Evolutionary conservation across 2,113 vertebrate genomes (phyloP).

Genomic region (Corythaixoides concolor): DNA sequence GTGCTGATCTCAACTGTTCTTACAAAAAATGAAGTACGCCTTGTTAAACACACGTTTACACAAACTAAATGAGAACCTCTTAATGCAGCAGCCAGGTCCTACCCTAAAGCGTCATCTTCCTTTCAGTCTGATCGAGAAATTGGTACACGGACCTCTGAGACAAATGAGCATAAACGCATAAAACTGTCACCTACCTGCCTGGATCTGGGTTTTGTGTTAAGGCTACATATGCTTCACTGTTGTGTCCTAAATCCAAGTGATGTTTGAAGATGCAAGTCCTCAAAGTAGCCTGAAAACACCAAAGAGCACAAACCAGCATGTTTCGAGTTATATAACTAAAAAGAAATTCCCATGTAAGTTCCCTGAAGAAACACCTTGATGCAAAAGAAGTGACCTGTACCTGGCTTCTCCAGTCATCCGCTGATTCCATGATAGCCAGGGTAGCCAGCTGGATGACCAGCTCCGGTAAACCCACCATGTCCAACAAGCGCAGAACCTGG

Average conservation of each 20-base stretch:
- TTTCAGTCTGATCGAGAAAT: neutral
- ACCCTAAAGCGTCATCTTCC: neutral
- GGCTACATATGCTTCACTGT: slow-evolving; percentile 90
- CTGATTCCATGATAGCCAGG: slow-evolving; percentile 85
- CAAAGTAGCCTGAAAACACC: slow-evolving; percentile 84
- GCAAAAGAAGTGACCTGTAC: slow-evolving; percentile 45
- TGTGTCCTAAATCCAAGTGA: slow-evolving; percentile 94
- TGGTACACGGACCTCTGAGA: fast-evolving
- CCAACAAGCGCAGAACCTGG: slow-evolving; percentile 89
- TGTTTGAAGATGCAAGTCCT: slow-evolving; percentile 96
- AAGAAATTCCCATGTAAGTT: neutral
- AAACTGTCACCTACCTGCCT: slow-evolving; percentile 86
- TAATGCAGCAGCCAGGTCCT: neutral
- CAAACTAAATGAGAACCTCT: neutral
- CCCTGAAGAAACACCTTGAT: neutral
- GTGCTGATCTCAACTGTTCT: neutral
- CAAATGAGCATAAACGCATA: neutral
- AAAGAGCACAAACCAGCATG: neutral
- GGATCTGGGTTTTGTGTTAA: slow-evolving; percentile 91
- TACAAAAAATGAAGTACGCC: neutral
- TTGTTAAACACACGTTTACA: neutral
- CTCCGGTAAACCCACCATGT: slow-evolving; percentile 88
- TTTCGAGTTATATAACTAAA: neutral
- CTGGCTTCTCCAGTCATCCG: slow-evolving; percentile 83
- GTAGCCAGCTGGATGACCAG: slow-evolving; percentile 90